A percentile compares a stretch with the other conserved stretches of the same genome.
Conservation (phyloP, 2,797 vertebrate genomes). For the Huso huso region DNA sequence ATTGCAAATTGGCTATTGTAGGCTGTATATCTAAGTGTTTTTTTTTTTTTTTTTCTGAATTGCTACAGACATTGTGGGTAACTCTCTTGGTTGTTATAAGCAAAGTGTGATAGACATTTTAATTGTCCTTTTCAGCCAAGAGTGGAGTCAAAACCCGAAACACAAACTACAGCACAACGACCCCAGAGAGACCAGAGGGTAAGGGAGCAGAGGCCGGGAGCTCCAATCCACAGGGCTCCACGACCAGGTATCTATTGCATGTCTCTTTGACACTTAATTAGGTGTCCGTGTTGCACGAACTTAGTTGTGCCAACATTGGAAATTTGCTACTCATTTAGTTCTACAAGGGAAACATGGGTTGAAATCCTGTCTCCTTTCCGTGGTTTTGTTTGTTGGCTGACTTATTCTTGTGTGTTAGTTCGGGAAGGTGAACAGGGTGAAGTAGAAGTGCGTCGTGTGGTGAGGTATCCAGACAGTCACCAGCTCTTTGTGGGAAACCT, state of each 20-base stretch:
- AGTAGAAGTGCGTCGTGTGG: slow-evolving; percentile 70
- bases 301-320: neutral
- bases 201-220: slow-evolving; percentile 77
- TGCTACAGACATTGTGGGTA: too few species aligned
- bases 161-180: slow-evolving; percentile 79
- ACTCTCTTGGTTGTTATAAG: too few species aligned
- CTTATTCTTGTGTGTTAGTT: slow-evolving; percentile 38
- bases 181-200: slow-evolving; percentile 87
- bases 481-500: slow-evolving; percentile 96
- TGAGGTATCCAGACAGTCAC: slow-evolving; percentile 88
- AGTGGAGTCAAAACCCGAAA: slow-evolving; percentile 79
- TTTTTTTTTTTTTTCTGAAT: too few species aligned
- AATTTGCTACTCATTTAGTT: too few species aligned
- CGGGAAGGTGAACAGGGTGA: slow-evolving; percentile 83
- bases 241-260: slow-evolving; percentile 56
- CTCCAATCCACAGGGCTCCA: slow-evolving; percentile 74
- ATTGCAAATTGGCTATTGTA: too few species aligned
- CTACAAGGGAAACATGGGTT: too few species aligned
- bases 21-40: too few species aligned
- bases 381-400: too few species aligned
- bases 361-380: too few species aligned
- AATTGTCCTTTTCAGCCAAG: slow-evolving; percentile 55
- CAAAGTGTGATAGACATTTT: neutral
- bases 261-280: slow-evolving; percentile 33
- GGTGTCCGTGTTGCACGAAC: neutral